phyloP scores from a whole-genome alignment of 2,888 invertebrate genomes.

The Phasia obesa region DNA sequence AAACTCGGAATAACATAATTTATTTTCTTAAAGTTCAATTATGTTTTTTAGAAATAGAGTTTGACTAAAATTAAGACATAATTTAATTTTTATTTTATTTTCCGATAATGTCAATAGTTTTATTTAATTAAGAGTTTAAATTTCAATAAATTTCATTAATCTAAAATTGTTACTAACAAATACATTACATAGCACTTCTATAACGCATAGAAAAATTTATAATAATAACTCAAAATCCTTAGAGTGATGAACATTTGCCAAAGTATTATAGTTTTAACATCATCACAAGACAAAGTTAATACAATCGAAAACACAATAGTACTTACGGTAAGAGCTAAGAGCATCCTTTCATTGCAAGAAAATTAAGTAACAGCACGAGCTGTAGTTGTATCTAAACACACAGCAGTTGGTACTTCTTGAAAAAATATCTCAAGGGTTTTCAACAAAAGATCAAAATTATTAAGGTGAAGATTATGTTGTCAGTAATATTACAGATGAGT shows the following conservation, averaged over 20 bases:
- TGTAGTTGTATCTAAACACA: neutral
- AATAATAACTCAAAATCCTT: neutral
- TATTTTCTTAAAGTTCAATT: too few species aligned
- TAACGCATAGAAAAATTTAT: neutral
- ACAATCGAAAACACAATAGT: too few species aligned
- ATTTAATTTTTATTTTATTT: too few species aligned
- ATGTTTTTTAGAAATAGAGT: too few species aligned
- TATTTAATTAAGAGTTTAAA: too few species aligned
- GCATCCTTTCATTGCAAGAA: neutral
- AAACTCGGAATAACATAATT: too few species aligned
- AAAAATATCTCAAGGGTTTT: conserved; percentile 16
- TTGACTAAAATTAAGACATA: too few species aligned
- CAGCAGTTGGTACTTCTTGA: conserved; percentile 21
- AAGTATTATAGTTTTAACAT: neutral
- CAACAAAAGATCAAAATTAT: neutral
- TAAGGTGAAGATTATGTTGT: neutral
- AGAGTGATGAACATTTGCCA: neutral
- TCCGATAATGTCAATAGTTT: too few species aligned
- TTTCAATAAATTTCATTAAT: too few species aligned
- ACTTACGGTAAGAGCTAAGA: too few species aligned
- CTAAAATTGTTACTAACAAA: too few species aligned
- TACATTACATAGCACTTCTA: neutral
- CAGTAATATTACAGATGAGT: neutral
- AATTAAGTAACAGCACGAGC: conserved; percentile 5
- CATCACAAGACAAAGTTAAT: too few species aligned